phyloP scores from a whole-genome alignment of 2,113 vertebrate genomes.

The Vulpes vulpes region DNA sequence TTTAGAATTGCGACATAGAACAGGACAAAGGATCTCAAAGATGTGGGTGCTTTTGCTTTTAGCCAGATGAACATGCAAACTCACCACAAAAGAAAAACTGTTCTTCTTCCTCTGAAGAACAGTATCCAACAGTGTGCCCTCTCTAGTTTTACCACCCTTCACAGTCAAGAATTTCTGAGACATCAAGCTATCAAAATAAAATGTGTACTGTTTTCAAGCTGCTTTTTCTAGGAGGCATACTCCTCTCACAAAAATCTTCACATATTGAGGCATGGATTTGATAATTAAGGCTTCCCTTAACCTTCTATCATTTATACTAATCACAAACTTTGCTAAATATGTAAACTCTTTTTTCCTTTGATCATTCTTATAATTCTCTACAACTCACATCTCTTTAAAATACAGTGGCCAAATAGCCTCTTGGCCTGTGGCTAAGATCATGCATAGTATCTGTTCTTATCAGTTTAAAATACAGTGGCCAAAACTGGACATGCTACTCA shows the following conservation, averaged over 20 bases:
- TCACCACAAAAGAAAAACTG: background rate
- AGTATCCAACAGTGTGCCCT: background rate
- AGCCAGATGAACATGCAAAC: background rate
- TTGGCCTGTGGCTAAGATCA: background rate
- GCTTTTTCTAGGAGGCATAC: background rate
- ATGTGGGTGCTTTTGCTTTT: background rate
- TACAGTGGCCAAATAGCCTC: background rate
- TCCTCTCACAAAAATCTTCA: background rate
- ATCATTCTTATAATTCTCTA: background rate
- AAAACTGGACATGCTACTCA: background rate
- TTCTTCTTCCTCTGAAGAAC: background rate
- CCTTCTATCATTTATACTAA: background rate
- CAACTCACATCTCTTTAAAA: background rate
- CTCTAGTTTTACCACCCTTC: background rate
- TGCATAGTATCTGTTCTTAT: background rate
- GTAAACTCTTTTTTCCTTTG: fast-evolving
- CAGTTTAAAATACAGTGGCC: background rate
- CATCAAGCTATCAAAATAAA: background rate
- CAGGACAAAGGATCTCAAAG: background rate
- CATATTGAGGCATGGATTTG: fast-evolving
- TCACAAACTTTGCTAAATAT: background rate
- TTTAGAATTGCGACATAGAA: background rate
- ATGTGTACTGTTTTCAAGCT: background rate
- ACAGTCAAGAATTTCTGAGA: background rate
- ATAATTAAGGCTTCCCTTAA: background rate